Conservation (phyloP, 2,888 invertebrate genomes). For the Hemicrepidius hirtus region DNA sequence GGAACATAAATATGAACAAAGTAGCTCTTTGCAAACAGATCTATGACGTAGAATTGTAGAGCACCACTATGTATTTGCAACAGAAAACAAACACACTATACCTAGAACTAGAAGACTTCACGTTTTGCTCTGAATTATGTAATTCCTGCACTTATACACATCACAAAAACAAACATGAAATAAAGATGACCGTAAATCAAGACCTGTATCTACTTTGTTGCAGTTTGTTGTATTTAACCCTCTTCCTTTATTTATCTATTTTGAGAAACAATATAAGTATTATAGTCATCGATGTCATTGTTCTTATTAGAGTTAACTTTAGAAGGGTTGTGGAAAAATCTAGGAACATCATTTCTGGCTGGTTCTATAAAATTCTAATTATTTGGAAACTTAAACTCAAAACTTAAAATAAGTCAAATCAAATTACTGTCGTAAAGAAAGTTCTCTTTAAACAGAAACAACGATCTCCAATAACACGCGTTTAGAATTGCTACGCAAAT, state of each 20-base stretch:
- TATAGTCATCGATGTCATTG: no score
- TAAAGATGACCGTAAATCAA: slow-evolving; percentile 26
- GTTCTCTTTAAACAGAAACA: neutral
- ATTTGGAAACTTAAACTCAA: no score
- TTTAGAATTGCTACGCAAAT: neutral
- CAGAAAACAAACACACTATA: neutral
- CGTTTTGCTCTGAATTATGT: slow-evolving; percentile 21
- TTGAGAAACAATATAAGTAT: no score
- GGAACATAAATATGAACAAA: slow-evolving; percentile 32
- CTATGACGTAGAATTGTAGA: neutral
- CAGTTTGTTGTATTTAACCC: neutral
- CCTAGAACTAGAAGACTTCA: neutral
- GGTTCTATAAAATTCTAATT: no score
- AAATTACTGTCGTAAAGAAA: no score
- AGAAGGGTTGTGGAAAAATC: no score
- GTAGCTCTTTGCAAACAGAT: slow-evolving; percentile 15
- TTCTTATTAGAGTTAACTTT: no score
- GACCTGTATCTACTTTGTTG: slow-evolving; percentile 1
- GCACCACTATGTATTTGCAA: neutral
- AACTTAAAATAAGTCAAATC: no score
- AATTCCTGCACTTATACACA: slow-evolving; percentile 22
- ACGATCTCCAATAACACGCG: neutral
- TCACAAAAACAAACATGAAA: slow-evolving; percentile 20
- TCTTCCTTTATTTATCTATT: no score
- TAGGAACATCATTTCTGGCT: no score